These are phyloP conservation scores for Wasmannia auropunctata DNA, from an alignment of 1,140 invertebrate species.

Conservation along the genomic window DNA sequence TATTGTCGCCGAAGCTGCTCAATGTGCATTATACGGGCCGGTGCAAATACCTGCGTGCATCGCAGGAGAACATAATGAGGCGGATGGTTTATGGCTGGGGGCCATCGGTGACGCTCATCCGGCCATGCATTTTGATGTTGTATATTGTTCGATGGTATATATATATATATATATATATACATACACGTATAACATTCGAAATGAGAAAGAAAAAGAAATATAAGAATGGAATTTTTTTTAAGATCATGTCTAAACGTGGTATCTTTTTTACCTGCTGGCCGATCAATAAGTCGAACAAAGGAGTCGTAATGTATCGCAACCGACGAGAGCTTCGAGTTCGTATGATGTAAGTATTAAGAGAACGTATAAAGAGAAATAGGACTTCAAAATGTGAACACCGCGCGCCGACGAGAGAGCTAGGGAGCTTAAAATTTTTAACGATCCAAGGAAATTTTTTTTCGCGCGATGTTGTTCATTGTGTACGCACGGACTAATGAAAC, in stretches of 20 bases:
- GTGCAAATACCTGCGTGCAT: slow-evolving; percentile 43
- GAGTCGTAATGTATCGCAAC: background rate
- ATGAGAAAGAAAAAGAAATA: background rate
- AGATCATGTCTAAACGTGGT: background rate
- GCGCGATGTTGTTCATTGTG: background rate
- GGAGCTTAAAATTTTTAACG: slow-evolving; percentile 12
- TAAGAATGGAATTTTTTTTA: background rate
- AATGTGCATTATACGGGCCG: slow-evolving; percentile 49
- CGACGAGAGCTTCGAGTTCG: background rate
- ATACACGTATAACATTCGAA: background rate
- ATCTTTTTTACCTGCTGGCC: background rate
- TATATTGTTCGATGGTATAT: background rate
- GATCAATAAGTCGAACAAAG: slow-evolving; percentile 7
- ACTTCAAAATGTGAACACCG: background rate
- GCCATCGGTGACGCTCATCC: slow-evolving; percentile 23
- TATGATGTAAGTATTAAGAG: slow-evolving; percentile 8
- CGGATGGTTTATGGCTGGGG: slow-evolving; percentile 51
- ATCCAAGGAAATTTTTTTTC: slow-evolving; percentile 8
- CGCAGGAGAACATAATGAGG: slow-evolving; percentile 28
- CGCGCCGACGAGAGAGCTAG: too few relatives aligned
- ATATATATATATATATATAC: too few relatives aligned
- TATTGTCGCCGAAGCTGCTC: slow-evolving; percentile 51
- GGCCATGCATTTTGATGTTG: slow-evolving; percentile 51
- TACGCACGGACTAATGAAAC: background rate
- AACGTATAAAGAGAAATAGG: background rate